Conservation (phyloP, 2,797 vertebrate genomes). For the Phataginus tricuspis region DNA sequence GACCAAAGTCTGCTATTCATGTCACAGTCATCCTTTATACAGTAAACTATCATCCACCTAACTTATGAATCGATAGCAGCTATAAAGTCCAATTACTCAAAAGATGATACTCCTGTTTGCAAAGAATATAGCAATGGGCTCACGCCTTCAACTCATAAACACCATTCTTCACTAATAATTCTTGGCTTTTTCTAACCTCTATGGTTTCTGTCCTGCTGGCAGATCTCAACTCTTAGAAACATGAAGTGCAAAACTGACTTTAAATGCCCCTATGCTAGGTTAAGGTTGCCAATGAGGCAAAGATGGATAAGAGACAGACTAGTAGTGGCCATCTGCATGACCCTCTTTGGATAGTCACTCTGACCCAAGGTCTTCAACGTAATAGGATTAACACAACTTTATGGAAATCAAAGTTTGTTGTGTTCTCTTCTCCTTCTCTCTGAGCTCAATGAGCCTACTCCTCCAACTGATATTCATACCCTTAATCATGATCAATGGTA, state of each 20-base stretch:
- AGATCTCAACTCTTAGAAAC: constrained; percentile 47
- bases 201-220: constrained; percentile 11
- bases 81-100: neutral
- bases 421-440: neutral
- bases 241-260: constrained; percentile 30
- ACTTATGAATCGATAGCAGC: neutral
- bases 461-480: constrained; percentile 33
- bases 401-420: constrained; percentile 36
- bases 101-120: constrained; percentile 17
- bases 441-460: neutral
- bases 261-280: neutral
- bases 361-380: neutral
- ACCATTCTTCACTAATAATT: constrained; percentile 48
- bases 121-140: neutral
- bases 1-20: neutral
- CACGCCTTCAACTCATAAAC: constrained; percentile 27
- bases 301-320: neutral
- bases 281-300: neutral
- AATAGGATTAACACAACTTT: constrained; percentile 7
- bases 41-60: constrained; percentile 48
- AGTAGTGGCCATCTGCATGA: neutral
- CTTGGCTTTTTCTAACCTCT: neutral
- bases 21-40: constrained; percentile 33
- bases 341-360: neutral
- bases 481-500: neutral